Conservation (phyloP, 2,113 vertebrate species). For the Asarcornis scutulata region DNA sequence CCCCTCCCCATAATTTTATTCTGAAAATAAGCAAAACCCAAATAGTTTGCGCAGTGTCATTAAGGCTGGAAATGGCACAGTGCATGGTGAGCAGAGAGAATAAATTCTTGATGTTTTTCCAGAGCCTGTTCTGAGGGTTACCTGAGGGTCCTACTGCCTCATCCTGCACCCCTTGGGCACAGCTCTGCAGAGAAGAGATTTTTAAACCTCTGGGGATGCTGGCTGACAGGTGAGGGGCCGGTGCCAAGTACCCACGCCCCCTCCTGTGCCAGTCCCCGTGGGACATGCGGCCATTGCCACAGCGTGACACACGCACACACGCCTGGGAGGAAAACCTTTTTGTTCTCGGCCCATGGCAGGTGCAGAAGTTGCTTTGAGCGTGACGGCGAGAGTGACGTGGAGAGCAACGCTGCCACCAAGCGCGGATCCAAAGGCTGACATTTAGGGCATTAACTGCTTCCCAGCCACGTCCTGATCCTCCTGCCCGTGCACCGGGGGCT, state of each 20-base stretch:
- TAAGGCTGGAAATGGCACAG: neutral
- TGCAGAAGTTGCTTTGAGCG: neutral
- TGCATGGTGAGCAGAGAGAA: accelerated
- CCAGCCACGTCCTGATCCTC: accelerated
- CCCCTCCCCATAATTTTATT: neutral
- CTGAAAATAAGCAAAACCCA: neutral
- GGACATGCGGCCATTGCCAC: neutral
- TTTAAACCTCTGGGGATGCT: accelerated
- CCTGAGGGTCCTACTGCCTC: accelerated
- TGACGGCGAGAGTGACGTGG: neutral
- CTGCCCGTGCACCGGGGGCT: accelerated
- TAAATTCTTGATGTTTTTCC: neutral
- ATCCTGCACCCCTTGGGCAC: accelerated
- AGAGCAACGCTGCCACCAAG: neutral
- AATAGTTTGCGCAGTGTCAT: neutral
- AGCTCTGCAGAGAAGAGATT: neutral
- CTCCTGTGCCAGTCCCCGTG: accelerated
- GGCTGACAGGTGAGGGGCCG: neutral
- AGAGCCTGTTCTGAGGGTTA: neutral
- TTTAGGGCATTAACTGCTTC: neutral
- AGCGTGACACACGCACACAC: neutral
- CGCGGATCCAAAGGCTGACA: neutral
- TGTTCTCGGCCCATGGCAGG: neutral
- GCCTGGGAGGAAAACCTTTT: neutral
- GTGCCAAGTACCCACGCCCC: accelerated